Evolutionary conservation across 2,797 vertebrate genomes (phyloP).

Genomic region (Clarias platycephalus): DNA sequence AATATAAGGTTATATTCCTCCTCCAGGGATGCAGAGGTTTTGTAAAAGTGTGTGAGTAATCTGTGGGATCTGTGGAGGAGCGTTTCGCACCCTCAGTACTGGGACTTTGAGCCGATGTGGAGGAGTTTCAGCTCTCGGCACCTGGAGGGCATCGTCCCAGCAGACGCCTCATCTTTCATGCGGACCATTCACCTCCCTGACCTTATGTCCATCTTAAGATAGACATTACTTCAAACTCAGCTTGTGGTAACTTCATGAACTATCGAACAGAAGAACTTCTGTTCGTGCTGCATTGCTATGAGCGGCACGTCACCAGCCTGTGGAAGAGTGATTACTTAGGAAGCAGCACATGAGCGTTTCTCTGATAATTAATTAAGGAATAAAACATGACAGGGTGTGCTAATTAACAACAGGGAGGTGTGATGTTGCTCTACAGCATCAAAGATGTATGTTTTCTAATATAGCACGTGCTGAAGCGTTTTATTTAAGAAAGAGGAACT

Average conservation of each 20-base stretch:
- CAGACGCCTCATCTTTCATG: not conserved
- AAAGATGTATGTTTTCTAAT: not conserved
- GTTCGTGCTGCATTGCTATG: not conserved
- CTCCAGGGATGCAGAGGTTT: not conserved
- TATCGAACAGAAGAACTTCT: not conserved
- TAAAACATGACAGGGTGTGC: not conserved
- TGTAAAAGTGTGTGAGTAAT: not conserved
- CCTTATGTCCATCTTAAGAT: not conserved
- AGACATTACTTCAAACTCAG: not conserved
- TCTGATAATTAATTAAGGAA: slow-evolving; percentile 11
- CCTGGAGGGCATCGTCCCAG: slow-evolving; percentile 17
- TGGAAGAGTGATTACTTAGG: not conserved
- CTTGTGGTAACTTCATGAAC: not conserved
- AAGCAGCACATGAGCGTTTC: not conserved
- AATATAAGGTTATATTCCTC: not conserved
- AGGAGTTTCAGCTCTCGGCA: slow-evolving; percentile 29
- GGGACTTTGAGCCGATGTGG: slow-evolving; percentile 21
- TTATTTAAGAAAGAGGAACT: not conserved
- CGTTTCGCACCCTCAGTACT: not conserved
- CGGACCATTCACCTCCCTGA: not conserved
- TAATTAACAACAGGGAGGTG: not conserved
- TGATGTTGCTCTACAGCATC: not conserved
- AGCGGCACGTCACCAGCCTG: not conserved
- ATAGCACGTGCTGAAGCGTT: not conserved
- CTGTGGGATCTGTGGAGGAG: slow-evolving; percentile 8